phyloP scores from a whole-genome alignment of 2,797 vertebrate species.

The Aulostomus chinensis region DNA sequence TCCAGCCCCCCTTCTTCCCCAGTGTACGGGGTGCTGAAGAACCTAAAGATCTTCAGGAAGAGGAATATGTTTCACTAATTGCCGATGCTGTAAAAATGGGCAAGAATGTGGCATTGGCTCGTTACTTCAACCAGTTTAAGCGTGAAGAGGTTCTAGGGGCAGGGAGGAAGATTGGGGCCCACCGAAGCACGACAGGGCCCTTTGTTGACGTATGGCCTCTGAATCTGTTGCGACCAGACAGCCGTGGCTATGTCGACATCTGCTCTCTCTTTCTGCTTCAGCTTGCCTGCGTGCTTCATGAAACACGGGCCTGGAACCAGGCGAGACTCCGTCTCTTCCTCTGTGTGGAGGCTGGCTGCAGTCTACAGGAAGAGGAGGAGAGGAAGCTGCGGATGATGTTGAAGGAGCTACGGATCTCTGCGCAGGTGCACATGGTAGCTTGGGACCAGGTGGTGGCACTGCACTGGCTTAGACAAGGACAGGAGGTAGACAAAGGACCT shows the following conservation, averaged over 20 bases:
- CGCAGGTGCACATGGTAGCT: constrained; percentile 80
- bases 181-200: background rate
- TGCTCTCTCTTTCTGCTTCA: constrained; percentile 90
- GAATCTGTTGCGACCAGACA: constrained; percentile 86
- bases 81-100: constrained; percentile 88
- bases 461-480: constrained; percentile 81
- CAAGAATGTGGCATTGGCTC: constrained; percentile 86
- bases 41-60: constrained; percentile 73
- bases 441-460: constrained; percentile 86
- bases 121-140: constrained; percentile 83
- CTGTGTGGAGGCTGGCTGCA: constrained; percentile 83
- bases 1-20: constrained; percentile 55
- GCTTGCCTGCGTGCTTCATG: constrained; percentile 86
- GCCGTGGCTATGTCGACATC: constrained; percentile 82
- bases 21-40: constrained; percentile 42
- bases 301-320: constrained; percentile 83
- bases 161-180: constrained; percentile 18
- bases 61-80: constrained; percentile 86
- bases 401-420: constrained; percentile 85
- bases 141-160: constrained; percentile 43
- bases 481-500: background rate
- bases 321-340: constrained; percentile 85
- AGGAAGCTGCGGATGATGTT: constrained; percentile 82
- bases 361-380: constrained; percentile 79
- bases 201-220: constrained; percentile 88